A percentile compares a stretch with the other conserved stretches of the same genome.
phyloP scores from a whole-genome alignment of 2,888 invertebrate species.

The Platycheirus rosarum region DNA sequence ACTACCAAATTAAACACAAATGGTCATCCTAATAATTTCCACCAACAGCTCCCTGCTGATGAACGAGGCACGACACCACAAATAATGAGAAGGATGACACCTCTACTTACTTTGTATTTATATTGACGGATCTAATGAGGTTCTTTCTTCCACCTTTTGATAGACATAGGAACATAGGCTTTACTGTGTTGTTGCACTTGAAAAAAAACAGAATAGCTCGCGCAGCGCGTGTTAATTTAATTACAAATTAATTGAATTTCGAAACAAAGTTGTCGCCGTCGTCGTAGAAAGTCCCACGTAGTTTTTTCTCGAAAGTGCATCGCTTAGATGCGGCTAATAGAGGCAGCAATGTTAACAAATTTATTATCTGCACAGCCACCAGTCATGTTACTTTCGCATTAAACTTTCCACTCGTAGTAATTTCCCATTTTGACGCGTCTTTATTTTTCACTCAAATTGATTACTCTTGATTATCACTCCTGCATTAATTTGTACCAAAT shows the following conservation, averaged over 20 bases:
- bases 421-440: neutral
- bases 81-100: conserved; percentile 1
- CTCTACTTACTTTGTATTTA: conserved; percentile 18
- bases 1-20: too few relatives aligned
- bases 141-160: conserved; percentile 48
- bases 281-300: neutral
- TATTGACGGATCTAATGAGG: conserved; percentile 23
- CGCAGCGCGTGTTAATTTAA: conserved; percentile 34
- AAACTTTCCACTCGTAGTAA: too few relatives aligned
- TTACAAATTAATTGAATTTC: conserved; percentile 41
- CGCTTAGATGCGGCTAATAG: neutral
- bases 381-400: neutral
- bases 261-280: neutral
- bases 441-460: neutral
- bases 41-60: too few relatives aligned
- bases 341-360: neutral
- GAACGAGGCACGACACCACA: neutral
- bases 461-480: neutral
- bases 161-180: conserved; percentile 42
- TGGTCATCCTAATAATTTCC: too few relatives aligned
- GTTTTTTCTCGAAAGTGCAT: neutral
- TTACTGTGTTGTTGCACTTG: conserved; percentile 26
- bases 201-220: neutral
- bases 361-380: neutral
- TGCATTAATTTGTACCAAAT: neutral